Base-by-base conservation (phyloP, 2,888 invertebrate genomes). In the Syritta pipiens region DNA sequence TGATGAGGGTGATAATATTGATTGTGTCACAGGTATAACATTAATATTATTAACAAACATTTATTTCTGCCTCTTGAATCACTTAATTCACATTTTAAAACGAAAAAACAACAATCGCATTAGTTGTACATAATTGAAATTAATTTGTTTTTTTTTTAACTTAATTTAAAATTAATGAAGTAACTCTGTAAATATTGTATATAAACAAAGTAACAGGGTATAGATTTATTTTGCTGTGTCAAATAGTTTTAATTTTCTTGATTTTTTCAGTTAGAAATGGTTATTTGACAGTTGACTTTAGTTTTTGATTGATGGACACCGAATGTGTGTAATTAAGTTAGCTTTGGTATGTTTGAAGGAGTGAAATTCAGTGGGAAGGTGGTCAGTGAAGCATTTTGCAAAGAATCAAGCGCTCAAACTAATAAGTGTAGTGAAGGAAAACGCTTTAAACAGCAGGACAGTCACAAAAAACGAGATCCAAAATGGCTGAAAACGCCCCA, bases 11-110 rank as follows among this genome's bases (percentile, higher is more conserved):
- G 77, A 77, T 74, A 82, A 82, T 81, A 76, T 59, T 84, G 83
- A 85, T 83, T 87, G 86, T 84, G 83, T 85, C 81, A 84, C 88
- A 89, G 89, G 89, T 89, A 89, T 86, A 85, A 75, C 32, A 82
- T 76, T 75, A 74, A 75, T 63, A 55, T 59, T 28, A 77, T 72
- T 72, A 79, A 79, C 79, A 62, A 6, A 28, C n/a, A n/a, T n/a
- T n/a, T n/a, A n/a, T n/a, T 4, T 37, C 12, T 37, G 12, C 37
- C 2, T 4, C 49, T 12, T 17, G 17, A 17, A 37, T 17, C 37
- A 35, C 12, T 60, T 37, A 69, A 51, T 63, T 57, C 63, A 76
- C 76, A 59, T 37, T 19, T 44, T n/a, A 37, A 48, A 30, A 40
- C 28, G 17, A 46, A 26, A 60, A 48, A 37, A 37, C 6, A 37